Percentiles rank a stretch among this genome's conserved stretches.
Evolutionary conservation across 92 coral and sea anemone genomes (phyloP).

Genomic region (Plumapathes pennacea): DNA sequence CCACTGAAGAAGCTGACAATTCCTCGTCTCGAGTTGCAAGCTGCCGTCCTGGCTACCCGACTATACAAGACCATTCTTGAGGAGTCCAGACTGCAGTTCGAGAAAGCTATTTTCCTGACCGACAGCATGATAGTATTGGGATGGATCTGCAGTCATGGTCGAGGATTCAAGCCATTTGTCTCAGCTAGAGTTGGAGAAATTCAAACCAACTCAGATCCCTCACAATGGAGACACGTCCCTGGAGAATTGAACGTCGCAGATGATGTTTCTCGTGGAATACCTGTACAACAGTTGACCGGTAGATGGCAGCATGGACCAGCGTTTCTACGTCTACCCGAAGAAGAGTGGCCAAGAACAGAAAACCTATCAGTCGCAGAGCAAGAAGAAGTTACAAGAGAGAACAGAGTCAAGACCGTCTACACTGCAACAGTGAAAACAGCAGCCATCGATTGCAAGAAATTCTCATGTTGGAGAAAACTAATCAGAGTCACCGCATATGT

Average conservation of each 20-base stretch:
- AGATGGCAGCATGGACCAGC: slow-evolving; percentile 36
- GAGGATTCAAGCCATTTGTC: slow-evolving; percentile 46
- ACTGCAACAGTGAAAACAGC: no score
- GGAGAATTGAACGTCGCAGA: slow-evolving; percentile 44
- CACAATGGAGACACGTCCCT: slow-evolving; percentile 42
- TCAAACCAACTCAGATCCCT: slow-evolving; percentile 36
- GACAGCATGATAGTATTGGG: slow-evolving; percentile 37
- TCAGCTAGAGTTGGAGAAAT: slow-evolving; percentile 29
- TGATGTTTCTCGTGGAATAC: slow-evolving; percentile 40
- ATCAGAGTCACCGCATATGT: slow-evolving; percentile 45
- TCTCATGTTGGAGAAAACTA: slow-evolving; percentile 44
- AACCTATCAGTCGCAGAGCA: slow-evolving; percentile 6
- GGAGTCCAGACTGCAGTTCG: slow-evolving; percentile 37
- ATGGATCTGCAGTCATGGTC: slow-evolving; percentile 50
- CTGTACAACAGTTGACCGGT: slow-evolving; percentile 19
- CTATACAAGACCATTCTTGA: slow-evolving; percentile 38
- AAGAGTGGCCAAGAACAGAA: slow-evolving; percentile 31
- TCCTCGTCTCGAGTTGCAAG: slow-evolving; percentile 31
- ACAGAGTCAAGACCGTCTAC: slow-evolving; percentile 7
- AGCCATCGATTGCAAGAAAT: slow-evolving; percentile 33
- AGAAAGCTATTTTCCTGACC: slow-evolving; percentile 36
- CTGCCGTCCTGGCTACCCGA: slow-evolving; percentile 25
- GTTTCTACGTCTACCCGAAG: slow-evolving; percentile 23
- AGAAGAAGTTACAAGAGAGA: slow-evolving; percentile 31
- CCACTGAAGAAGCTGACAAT: slow-evolving; percentile 26